Percentiles rank a stretch among this genome's conserved stretches.
These are phyloP conservation scores for Melanostoma mellinum DNA, from an alignment of 2,888 invertebrate species.

Conservation along the genomic window DNA sequence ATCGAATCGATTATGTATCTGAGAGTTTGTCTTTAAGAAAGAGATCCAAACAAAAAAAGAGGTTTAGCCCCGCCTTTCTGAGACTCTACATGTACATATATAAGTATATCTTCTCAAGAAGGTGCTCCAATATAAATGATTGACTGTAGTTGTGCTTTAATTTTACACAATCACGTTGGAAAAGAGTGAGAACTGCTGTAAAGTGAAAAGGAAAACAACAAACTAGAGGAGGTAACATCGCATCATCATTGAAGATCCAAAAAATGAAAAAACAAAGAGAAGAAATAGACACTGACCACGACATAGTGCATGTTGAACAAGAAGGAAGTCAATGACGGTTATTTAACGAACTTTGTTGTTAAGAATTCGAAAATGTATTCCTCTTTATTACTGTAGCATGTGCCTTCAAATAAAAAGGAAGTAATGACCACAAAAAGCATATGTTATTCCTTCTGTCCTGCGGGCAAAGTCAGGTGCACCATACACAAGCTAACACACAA, in stretches of 20 bases:
- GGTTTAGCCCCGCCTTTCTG: constrained; percentile 57
- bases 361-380: constrained; percentile 47
- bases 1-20: constrained; percentile 55
- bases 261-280: background rate
- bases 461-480: constrained; percentile 36
- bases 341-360: constrained; percentile 66
- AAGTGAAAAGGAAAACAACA: constrained; percentile 45
- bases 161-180: constrained; percentile 11
- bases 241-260: constrained; percentile 25
- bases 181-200: background rate
- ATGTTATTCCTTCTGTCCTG: constrained; percentile 47
- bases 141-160: constrained; percentile 46
- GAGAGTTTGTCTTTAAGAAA: constrained; percentile 26
- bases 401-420: constrained; percentile 45
- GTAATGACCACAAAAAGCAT: constrained; percentile 58
- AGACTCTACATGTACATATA: constrained; percentile 8
- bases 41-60: constrained; percentile 34
- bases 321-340: constrained; percentile 70
- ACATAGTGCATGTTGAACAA: constrained; percentile 49
- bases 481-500: background rate
- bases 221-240: constrained; percentile 64
- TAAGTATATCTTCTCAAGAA: background rate
- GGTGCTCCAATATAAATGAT: constrained; percentile 48
- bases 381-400: constrained; percentile 40
- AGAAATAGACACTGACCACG: constrained; percentile 20